A percentile compares a stretch with the other conserved stretches of the same genome.
Evolutionary conservation across 2,888 invertebrate species (phyloP).

Genomic region (Smittia sp.): DNA sequence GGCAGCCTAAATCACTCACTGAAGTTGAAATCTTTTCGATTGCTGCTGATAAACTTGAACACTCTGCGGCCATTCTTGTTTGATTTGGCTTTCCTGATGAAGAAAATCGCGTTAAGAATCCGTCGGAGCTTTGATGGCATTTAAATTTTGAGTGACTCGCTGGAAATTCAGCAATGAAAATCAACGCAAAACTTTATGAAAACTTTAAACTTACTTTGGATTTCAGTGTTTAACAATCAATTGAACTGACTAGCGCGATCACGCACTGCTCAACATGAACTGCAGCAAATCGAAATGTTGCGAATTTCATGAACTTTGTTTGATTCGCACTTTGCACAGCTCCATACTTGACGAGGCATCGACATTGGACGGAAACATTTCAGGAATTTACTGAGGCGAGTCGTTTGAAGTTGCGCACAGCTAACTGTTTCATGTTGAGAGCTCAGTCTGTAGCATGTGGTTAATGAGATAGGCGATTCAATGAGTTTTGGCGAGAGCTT

Average conservation of each 20-base stretch:
- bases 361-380: too few relatives aligned
- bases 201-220: background rate
- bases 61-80: constrained; percentile 28
- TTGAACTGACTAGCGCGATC: background rate
- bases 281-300: too few relatives aligned
- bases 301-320: too few relatives aligned
- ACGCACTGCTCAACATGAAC: background rate
- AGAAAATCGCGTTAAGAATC: constrained; percentile 27
- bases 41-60: constrained; percentile 18
- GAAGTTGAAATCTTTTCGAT: constrained; percentile 21
- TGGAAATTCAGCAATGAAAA: background rate
- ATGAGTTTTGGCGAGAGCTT: too few relatives aligned
- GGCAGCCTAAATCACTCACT: background rate
- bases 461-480: too few relatives aligned
- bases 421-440: too few relatives aligned
- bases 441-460: too few relatives aligned
- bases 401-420: too few relatives aligned
- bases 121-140: constrained; percentile 28
- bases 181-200: background rate
- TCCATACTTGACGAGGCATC: too few relatives aligned
- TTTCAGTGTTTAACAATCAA: too few relatives aligned
- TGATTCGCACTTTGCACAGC: too few relatives aligned
- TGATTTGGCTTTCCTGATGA: constrained; percentile 11
- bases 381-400: too few relatives aligned
- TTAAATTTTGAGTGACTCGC: background rate